Conservation (phyloP, 2,797 vertebrate genomes). For the Eulemur coronatus region DNA sequence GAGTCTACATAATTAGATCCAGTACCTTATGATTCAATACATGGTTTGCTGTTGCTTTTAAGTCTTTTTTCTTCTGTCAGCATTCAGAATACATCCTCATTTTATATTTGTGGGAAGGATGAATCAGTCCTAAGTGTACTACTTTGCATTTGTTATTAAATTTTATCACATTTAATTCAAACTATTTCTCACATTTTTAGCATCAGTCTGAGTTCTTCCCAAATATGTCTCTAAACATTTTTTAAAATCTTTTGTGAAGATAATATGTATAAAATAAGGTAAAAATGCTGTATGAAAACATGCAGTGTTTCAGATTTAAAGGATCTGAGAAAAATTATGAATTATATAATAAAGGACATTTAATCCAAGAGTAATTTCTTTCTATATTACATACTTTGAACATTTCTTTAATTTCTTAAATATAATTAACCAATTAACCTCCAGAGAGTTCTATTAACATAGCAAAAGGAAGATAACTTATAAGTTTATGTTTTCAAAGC, state of each 20-base stretch:
- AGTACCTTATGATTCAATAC: neutral
- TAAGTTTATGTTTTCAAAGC: neutral
- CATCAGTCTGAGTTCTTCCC: constrained; percentile 13
- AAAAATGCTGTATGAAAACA: neutral
- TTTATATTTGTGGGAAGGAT: constrained; percentile 4
- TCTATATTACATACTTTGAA: neutral
- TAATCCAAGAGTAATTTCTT: constrained; percentile 12
- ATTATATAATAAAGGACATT: neutral
- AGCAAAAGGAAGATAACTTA: neutral
- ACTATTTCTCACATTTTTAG: constrained; percentile 20
- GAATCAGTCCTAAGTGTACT: constrained; percentile 8
- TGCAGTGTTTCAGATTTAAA: neutral
- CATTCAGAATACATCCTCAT: neutral
- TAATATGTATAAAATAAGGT: neutral
- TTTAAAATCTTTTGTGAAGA: neutral
- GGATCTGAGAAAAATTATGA: neutral
- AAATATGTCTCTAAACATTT: constrained; percentile 24
- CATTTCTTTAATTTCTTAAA: constrained; percentile 37
- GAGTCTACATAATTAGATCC: neutral
- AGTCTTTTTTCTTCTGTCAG: neutral
- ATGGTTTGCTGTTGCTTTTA: neutral
- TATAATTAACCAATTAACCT: constrained; percentile 11
- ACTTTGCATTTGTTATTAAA: constrained; percentile 32
- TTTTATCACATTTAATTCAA: constrained; percentile 25
- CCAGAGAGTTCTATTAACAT: neutral